Conservation (phyloP, 2,888 invertebrate species). For the Dyspetes luteomarginatus region DNA sequence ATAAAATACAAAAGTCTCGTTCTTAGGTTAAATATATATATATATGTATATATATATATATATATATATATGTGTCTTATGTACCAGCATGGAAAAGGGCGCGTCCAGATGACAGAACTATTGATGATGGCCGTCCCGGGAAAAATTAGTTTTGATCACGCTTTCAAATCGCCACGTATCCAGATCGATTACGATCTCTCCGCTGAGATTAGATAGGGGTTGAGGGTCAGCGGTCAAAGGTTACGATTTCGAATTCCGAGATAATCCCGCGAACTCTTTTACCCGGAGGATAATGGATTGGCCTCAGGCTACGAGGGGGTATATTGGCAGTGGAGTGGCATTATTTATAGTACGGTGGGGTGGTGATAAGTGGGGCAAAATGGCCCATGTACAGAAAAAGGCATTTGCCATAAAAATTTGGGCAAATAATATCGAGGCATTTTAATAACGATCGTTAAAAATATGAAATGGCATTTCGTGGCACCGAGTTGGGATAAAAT, state of each 20-base stretch:
- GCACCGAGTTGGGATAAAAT: too few species aligned
- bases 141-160: slow-evolving; percentile 33
- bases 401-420: too few species aligned
- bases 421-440: too few species aligned
- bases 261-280: slow-evolving; percentile 48
- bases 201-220: slow-evolving; percentile 21
- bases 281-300: slow-evolving; percentile 60
- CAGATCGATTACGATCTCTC: slow-evolving; percentile 47
- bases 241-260: slow-evolving; percentile 23
- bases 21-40: slow-evolving; percentile 6
- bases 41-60: neutral
- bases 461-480: too few species aligned
- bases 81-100: neutral
- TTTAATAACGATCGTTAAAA: too few species aligned
- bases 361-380: neutral
- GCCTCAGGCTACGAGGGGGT: slow-evolving; percentile 4
- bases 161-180: slow-evolving; percentile 4
- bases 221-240: neutral
- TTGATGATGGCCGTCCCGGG: neutral
- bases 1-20: slow-evolving; percentile 26
- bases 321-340: slow-evolving; percentile 23
- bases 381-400: neutral
- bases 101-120: neutral
- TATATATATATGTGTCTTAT: neutral
- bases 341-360: neutral